Conservation (phyloP, 2,113 vertebrate genomes). For the Elaphurus davidianus region DNA sequence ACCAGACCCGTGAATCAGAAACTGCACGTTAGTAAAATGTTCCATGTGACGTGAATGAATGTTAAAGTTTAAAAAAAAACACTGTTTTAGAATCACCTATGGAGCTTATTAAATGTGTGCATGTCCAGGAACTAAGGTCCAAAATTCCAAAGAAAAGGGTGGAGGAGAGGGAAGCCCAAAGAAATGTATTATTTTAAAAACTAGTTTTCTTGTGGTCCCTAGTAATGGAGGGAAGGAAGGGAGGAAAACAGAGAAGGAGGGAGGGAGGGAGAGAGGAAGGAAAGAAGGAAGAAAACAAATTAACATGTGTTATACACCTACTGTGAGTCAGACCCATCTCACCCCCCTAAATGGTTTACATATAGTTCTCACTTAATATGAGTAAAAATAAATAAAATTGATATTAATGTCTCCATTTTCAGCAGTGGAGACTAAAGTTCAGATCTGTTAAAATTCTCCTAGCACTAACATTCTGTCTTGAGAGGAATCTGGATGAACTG, state of each 20-base stretch:
- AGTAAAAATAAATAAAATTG: neutral
- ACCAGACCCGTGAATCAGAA: neutral
- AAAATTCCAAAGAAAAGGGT: neutral
- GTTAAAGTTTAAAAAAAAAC: neutral
- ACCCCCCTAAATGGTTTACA: neutral
- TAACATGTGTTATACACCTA: neutral
- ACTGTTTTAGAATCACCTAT: neutral
- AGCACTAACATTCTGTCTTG: neutral
- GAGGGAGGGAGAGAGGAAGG: neutral
- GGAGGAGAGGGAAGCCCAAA: neutral
- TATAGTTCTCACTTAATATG: neutral
- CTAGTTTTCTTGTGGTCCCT: neutral
- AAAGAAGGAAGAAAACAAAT: neutral
- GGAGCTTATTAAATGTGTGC: neutral
- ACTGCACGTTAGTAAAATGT: neutral
- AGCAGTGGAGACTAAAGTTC: neutral
- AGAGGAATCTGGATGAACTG: neutral
- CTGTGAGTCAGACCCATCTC: neutral
- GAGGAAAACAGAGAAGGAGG: neutral
- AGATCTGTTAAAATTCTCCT: neutral
- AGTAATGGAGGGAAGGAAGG: neutral
- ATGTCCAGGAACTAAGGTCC: neutral
- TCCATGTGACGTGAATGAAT: neutral
- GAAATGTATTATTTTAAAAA: neutral
- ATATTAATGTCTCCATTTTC: neutral